These are phyloP conservation scores for Periphyllus acericola DNA, from an alignment of 2,888 invertebrate genomes.

Conservation along the genomic window DNA sequence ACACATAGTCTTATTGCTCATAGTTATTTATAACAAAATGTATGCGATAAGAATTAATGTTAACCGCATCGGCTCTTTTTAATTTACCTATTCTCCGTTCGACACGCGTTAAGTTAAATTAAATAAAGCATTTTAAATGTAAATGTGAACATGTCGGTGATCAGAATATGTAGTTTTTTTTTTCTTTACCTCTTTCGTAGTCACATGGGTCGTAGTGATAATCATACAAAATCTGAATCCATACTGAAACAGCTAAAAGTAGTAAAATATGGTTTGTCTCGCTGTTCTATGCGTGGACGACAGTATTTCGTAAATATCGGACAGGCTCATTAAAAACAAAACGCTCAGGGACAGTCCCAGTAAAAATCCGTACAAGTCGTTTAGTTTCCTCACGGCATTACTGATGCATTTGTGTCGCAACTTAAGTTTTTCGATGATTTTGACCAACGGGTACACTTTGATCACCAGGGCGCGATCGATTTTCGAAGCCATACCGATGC, in stretches of 20 bases:
- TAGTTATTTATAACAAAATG: too few relatives aligned
- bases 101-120: too few relatives aligned
- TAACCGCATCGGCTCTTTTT: too few relatives aligned
- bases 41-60: too few relatives aligned
- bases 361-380: background rate
- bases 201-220: background rate
- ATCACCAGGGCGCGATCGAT: background rate
- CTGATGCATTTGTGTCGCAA: slow-evolving; percentile 28
- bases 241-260: slow-evolving; percentile 32
- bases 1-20: too few relatives aligned
- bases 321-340: slow-evolving; percentile 9
- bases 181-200: slow-evolving; percentile 26
- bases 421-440: background rate
- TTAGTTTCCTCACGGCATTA: background rate
- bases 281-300: background rate
- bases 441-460: background rate
- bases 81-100: too few relatives aligned
- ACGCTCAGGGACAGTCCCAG: background rate
- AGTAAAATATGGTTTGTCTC: background rate
- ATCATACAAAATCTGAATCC: slow-evolving; percentile 36
- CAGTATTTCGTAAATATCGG: slow-evolving; percentile 3
- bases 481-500: background rate
- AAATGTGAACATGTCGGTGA: too few relatives aligned
- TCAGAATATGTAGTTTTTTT: too few relatives aligned
- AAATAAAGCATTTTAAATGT: too few relatives aligned